phyloP scores from a whole-genome alignment of 1,140 invertebrate genomes.

The Drosophila micromelanica region DNA sequence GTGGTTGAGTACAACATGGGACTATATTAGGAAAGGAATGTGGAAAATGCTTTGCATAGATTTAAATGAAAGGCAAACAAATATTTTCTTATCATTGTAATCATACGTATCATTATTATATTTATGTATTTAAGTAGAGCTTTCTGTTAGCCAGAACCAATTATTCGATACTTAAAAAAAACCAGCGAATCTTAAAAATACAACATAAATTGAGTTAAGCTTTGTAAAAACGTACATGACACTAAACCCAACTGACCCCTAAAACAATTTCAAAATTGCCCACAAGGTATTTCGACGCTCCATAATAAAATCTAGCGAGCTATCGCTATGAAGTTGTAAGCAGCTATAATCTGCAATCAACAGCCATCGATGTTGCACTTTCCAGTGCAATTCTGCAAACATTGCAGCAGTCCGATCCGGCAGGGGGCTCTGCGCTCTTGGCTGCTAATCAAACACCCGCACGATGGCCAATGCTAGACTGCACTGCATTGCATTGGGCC shows the following conservation, averaged over 20 bases:
- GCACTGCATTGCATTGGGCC: not conserved
- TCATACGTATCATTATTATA: too few relatives aligned
- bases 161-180: too few relatives aligned
- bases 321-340: constrained; percentile 72
- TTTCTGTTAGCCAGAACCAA: too few relatives aligned
- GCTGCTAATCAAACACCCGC: constrained; percentile 75
- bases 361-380: constrained; percentile 57
- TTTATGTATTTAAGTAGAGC: too few relatives aligned
- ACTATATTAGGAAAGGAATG: not conserved
- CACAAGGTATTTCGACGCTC: not conserved
- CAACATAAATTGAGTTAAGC: not conserved
- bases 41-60: too few relatives aligned
- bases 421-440: constrained; percentile 15
- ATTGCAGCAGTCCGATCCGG: constrained; percentile 10
- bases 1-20: not conserved
- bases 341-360: constrained; percentile 70
- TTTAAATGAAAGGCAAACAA: too few relatives aligned
- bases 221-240: not conserved
- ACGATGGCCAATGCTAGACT: constrained; percentile 55
- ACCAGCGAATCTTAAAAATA: not conserved
- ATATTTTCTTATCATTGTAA: too few relatives aligned
- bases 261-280: not conserved
- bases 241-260: not conserved
- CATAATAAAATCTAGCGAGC: constrained; percentile 25
- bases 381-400: constrained; percentile 33